These are phyloP conservation scores for Propithecus coquereli DNA, from an alignment of 2,113 vertebrate genomes.

Conservation along the genomic window DNA sequence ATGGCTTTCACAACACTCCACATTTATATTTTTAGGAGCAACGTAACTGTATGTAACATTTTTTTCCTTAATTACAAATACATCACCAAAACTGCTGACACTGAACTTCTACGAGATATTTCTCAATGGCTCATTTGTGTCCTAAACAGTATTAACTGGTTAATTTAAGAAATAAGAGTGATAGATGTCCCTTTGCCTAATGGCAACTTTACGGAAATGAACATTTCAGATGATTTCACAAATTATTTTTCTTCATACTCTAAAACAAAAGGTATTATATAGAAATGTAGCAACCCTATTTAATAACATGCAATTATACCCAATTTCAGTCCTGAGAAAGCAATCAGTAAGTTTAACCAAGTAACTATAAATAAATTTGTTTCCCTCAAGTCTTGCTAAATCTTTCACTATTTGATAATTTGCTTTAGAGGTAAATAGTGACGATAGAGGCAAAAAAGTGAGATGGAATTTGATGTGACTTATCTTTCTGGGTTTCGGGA, in stretches of 20 bases:
- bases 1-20: constrained; percentile 52
- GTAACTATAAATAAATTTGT: not conserved
- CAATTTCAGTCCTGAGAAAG: not conserved
- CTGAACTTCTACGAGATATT: constrained; percentile 28
- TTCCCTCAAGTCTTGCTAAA: not conserved
- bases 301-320: not conserved
- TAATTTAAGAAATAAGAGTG: constrained; percentile 23
- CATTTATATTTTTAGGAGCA: constrained; percentile 61
- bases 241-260: not conserved
- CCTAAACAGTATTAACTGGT: constrained; percentile 49
- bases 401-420: not conserved
- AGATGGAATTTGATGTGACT: not conserved
- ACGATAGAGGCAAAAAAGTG: not conserved
- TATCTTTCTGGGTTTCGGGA: not conserved
- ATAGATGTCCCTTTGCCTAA: not conserved
- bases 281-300: not conserved
- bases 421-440: not conserved
- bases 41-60: constrained; percentile 18
- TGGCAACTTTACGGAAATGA: not conserved
- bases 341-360: not conserved
- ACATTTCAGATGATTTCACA: not conserved
- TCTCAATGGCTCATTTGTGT: constrained; percentile 53
- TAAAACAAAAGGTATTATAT: not conserved
- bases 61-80: constrained; percentile 62
- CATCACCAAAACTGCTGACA: constrained; percentile 40